Conservation (phyloP, 2,888 invertebrate species). For the Hybos culiciformis region DNA sequence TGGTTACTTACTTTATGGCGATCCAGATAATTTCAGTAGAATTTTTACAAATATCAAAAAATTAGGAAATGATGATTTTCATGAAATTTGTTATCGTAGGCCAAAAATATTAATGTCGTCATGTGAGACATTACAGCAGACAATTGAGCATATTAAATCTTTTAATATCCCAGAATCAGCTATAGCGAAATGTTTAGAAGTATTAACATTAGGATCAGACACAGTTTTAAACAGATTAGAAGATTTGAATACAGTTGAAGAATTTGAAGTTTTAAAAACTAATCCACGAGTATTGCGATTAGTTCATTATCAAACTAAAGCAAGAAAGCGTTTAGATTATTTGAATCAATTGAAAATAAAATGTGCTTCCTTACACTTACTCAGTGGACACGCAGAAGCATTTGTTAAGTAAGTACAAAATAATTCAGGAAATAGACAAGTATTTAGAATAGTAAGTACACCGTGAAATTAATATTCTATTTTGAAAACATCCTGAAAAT, state of each 20-base stretch:
- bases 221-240: conserved; percentile 45
- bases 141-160: conserved; percentile 42
- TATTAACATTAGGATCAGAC: conserved; percentile 44
- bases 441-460: background rate
- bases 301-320: conserved; percentile 38
- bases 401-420: conserved; percentile 33
- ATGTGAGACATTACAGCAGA: conserved; percentile 40
- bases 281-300: conserved; percentile 45
- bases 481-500: background rate
- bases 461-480: background rate
- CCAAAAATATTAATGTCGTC: conserved; percentile 51
- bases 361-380: conserved; percentile 36
- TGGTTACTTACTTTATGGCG: conserved; percentile 44
- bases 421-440: background rate
- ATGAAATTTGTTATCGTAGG: conserved; percentile 39
- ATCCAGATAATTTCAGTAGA: conserved; percentile 43
- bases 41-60: conserved; percentile 41
- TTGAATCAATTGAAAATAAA: conserved; percentile 38
- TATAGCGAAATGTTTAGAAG: conserved; percentile 39
- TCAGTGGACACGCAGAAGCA: conserved; percentile 30
- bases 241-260: conserved; percentile 42
- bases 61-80: conserved; percentile 43
- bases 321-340: conserved; percentile 38
- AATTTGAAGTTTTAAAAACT: conserved; percentile 44
- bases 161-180: conserved; percentile 42